Percentiles rank a stretch among this genome's conserved stretches.
These are phyloP conservation scores for Pilophorus perplexus DNA, from an alignment of 2,888 invertebrate genomes.

Conservation along the genomic window DNA sequence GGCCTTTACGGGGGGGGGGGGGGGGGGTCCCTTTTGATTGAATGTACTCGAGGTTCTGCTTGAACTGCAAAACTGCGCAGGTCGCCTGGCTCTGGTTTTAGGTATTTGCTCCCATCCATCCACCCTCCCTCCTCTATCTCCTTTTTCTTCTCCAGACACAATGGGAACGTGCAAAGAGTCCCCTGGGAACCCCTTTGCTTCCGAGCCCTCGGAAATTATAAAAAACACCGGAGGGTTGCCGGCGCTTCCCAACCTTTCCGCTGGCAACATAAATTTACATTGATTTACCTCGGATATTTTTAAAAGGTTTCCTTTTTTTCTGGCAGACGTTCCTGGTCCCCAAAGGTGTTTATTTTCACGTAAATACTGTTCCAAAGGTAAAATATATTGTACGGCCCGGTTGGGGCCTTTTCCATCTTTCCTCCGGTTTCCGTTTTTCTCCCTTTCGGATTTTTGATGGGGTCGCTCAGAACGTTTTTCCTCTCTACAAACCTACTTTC, in stretches of 20 bases:
- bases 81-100: no score
- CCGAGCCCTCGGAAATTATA: constrained; percentile 6
- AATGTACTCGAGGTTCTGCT: no score
- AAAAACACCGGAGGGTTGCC: no score
- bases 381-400: neutral
- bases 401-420: neutral
- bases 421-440: neutral
- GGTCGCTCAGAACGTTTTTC: no score
- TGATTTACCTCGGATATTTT: constrained; percentile 16
- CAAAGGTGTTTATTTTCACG: constrained; percentile 14
- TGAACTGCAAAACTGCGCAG: no score
- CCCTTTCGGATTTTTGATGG: neutral
- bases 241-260: no score
- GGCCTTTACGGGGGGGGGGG: no score
- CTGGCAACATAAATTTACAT: constrained; percentile 22
- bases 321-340: neutral
- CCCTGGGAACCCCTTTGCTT: neutral
- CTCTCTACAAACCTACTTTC: no score
- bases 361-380: constrained; percentile 11
- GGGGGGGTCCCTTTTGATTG: no score
- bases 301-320: neutral
- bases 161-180: constrained; percentile 10
- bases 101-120: no score
- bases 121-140: constrained; percentile 10
- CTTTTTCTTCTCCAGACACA: constrained; percentile 1